Base-by-base conservation (phyloP, 2,113 vertebrate species). In the Pterocles gutturalis region DNA sequence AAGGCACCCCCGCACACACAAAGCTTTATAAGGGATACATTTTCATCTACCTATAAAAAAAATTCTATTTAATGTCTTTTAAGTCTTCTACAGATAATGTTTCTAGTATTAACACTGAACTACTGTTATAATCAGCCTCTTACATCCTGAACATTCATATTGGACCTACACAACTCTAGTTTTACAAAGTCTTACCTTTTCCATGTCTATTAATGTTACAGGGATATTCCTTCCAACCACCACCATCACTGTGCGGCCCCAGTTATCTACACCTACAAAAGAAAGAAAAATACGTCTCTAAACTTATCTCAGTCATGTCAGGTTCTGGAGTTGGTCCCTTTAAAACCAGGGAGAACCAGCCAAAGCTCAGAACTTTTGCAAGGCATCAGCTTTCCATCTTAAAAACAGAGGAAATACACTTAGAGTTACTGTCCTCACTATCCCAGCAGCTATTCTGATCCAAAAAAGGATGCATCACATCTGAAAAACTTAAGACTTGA, bases 171-270 rank as follows among this genome's bases (percentile, higher is more conserved):
- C 21, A 66, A 43, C 28, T 70, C 17, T 6, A 45, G 41, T 36
- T 77, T 58, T 45, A 51, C 53, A 70, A 51, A 61, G 77, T n/a
- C 88, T 97, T 98, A 99, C 99, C 99, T 99, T 99, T 94, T 99
- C 99, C 87, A 99, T 97, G 92, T 99, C 99, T 87, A 99, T 99
- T 46, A 99, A 82, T 0, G 99, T 99, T 33, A 99, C 99, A 0
- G 99, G 99, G 93, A 99, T 99, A 96, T 99, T 99, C 95, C 99
- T 98, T 96, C 99, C 99, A 26, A 99, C 99, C 10, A 99, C 97
- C 45, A 99, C 99, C 98, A 99, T 99, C 90, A 99, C 99, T 0
- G 99, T 99, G 83, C 99, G 98, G 48, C 99, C 99, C 92, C 98
- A 99, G 86, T 98, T 98, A 93, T 99, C 99, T 73, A 99, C 98